Evolutionary conservation across 2,113 vertebrate genomes (phyloP).

Genomic region (Lamprologus lemairii): DNA sequence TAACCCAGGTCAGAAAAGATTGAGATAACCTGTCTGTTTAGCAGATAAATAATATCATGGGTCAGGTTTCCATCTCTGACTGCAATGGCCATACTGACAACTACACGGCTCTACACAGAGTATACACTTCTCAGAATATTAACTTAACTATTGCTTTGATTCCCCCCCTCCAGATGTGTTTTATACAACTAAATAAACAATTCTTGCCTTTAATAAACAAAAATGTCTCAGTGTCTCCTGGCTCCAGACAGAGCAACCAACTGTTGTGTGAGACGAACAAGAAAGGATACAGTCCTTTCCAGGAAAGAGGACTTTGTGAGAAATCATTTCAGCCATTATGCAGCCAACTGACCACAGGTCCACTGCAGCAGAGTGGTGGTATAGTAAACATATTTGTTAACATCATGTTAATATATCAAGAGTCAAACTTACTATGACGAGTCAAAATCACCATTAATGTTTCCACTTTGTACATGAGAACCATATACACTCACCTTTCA

Average conservation of each 20-base stretch:
- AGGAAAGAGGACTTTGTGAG: conserved; percentile 85
- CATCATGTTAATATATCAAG: neutral
- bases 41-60: neutral
- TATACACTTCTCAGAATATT: neutral
- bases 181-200: neutral
- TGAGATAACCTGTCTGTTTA: neutral
- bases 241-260: neutral
- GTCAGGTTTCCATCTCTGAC: neutral
- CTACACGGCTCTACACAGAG: neutral
- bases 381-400: neutral
- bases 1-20: neutral
- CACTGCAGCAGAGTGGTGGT: conserved; percentile 66
- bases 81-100: neutral
- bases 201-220: neutral
- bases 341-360: conserved; percentile 88
- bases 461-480: neutral
- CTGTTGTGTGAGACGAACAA: neutral
- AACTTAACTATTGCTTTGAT: neutral
- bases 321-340: conserved; percentile 87
- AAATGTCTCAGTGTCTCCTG: neutral
- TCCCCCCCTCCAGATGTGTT: neutral
- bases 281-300: conserved; percentile 87
- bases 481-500: neutral
- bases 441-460: neutral
- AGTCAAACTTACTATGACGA: neutral